Evolutionary conservation across 1,140 invertebrate species (phyloP), one percentile per base, ranked within the genome.

Genomic region (Euwallacea fornicatus): DNA sequence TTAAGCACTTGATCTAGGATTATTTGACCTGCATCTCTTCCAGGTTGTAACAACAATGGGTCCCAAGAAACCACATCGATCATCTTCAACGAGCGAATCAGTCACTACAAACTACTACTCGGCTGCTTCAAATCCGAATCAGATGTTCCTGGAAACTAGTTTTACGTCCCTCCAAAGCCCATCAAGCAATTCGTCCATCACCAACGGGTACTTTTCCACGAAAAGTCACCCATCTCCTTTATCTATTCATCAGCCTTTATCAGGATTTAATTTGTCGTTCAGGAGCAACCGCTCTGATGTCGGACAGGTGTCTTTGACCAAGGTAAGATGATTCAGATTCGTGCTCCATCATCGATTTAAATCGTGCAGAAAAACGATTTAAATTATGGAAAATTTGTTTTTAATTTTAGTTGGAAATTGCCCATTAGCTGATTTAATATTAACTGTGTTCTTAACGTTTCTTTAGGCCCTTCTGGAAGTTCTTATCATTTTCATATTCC

Each of bases 11-110:
- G 4, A 33, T 33, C 21, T 33, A 4, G 21, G 21, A 33, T 33
- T 33, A 33, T 33, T 33, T 33, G 21, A 33, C 21, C 21, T 33
- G 21, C 21, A 4, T 74, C 55, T 50, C 46, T 80, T 78, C n/a
- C 80, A 92, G 90, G 90, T 92, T 88, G 86, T 91, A 88, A 90
- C 88, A 63, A 88, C 88, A 68, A 84, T 89, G 80, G 90, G 90
- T 55, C 88, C 90, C 69, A 85, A 87, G 60, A 91, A 91, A 80
- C 89, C 90, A 7, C 88, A 89, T 78, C 85, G 90, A 21, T 75
- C 82, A 13, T 69, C 77, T 4, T 76, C 74, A 43, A 76, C 71
- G 61, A 71, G 68, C 80, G 67, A 75, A 79, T 65, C 67, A 53
- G 62, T 71, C 7, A 70, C 13, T 15, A 33, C 71, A 74, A 79